These are phyloP conservation scores for Xenopus petersii DNA, from an alignment of 2,797 vertebrate species.

Conservation along the genomic window DNA sequence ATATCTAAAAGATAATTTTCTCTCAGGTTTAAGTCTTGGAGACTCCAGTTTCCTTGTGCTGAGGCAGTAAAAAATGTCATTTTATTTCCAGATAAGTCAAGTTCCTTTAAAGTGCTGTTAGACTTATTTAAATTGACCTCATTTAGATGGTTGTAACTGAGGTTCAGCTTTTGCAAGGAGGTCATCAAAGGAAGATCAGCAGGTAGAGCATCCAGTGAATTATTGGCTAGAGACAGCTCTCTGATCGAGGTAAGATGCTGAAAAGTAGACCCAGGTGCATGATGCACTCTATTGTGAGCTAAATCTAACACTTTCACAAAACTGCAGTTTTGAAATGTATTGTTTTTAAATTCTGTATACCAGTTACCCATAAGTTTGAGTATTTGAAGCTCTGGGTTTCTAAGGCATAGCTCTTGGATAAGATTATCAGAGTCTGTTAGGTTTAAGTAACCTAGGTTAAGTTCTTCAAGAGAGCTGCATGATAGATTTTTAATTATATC, in stretches of 20 bases:
- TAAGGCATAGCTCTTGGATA: conserved; percentile 61
- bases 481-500: conserved; percentile 54
- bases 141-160: conserved; percentile 60
- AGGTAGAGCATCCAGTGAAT: conserved; percentile 55
- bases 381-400: conserved; percentile 56
- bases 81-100: conserved; percentile 55
- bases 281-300: conserved; percentile 21
- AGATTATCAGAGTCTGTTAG: conserved; percentile 42
- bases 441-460: conserved; percentile 59
- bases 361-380: conserved; percentile 59
- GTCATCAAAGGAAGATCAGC: conserved; percentile 48
- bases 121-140: conserved; percentile 52
- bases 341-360: conserved; percentile 38
- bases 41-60: conserved; percentile 53
- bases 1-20: conserved; percentile 51
- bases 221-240: conserved; percentile 53
- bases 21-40: conserved; percentile 57
- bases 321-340: conserved; percentile 54
- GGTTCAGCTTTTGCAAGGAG: conserved; percentile 57
- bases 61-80: conserved; percentile 53
- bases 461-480: conserved; percentile 51
- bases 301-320: conserved; percentile 57
- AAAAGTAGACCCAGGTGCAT: conserved; percentile 51
- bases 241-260: conserved; percentile 35
- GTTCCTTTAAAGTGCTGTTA: conserved; percentile 51